Percentiles rank a stretch among this genome's conserved stretches.
phyloP scores from a whole-genome alignment of 30 jellyfish, hydroid and myxozoan species.

The Aurelia coerulea region DNA sequence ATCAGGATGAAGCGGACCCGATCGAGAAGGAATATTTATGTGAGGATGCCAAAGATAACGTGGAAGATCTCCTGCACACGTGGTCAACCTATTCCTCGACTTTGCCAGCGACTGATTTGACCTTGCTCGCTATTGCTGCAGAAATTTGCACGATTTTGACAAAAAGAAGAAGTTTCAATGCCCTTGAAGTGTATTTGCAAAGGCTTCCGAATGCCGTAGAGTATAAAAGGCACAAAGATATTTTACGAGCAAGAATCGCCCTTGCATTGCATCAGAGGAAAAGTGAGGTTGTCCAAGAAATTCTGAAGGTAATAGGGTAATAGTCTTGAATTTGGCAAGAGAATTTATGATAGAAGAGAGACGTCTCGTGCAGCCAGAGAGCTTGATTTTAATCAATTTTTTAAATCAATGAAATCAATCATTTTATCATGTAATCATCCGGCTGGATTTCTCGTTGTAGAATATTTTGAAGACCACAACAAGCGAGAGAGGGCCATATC shows the following conservation, averaged over 20 bases:
- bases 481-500: too few relatives aligned
- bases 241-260: conserved; percentile 68
- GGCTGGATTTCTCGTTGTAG: too few relatives aligned
- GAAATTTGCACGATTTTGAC: conserved; percentile 65
- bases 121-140: conserved; percentile 62
- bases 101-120: conserved; percentile 24
- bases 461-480: too few relatives aligned
- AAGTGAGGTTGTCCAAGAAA: conserved; percentile 51
- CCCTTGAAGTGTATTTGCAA: conserved; percentile 63
- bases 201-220: conserved; percentile 60
- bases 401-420: too few relatives aligned
- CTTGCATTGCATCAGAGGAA: conserved; percentile 70
- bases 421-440: too few relatives aligned
- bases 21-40: neutral
- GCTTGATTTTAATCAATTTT: too few relatives aligned
- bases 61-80: conserved; percentile 61
- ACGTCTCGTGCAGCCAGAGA: too few relatives aligned
- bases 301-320: conserved; percentile 68
- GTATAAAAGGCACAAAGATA: conserved; percentile 41
- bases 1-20: too few relatives aligned
- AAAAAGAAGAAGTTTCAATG: conserved; percentile 62
- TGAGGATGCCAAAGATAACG: conserved; percentile 35
- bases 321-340: too few relatives aligned
- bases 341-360: too few relatives aligned
- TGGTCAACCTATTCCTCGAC: conserved; percentile 56